Percentiles rank a stretch among this genome's conserved stretches.
These are phyloP conservation scores for Nycticebus coucang DNA, from an alignment of 2,113 vertebrate genomes.

Conservation along the genomic window DNA sequence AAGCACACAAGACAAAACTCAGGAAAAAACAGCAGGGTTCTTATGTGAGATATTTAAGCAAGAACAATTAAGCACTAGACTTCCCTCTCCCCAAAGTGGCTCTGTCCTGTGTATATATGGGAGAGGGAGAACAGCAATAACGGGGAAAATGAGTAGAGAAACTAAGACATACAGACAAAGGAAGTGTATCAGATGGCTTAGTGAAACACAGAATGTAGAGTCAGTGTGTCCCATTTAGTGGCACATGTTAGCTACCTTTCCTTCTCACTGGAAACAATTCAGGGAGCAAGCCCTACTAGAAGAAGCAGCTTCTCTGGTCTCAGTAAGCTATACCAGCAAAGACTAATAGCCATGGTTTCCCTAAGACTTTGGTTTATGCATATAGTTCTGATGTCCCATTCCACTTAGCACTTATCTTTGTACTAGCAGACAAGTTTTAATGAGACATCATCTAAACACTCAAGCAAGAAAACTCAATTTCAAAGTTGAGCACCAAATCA, in stretches of 20 bases:
- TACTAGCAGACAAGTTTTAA: background rate
- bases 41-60: background rate
- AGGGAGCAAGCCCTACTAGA: background rate
- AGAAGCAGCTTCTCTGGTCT: background rate
- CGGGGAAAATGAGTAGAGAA: background rate
- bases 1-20: background rate
- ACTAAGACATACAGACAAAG: background rate
- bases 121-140: background rate
- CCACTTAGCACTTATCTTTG: background rate
- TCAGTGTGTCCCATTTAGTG: background rate
- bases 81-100: background rate
- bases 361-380: background rate
- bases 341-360: background rate
- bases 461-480: background rate
- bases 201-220: background rate
- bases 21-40: background rate
- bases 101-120: background rate
- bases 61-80: background rate
- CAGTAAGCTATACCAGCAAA: background rate
- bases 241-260: background rate
- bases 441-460: background rate
- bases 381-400: background rate
- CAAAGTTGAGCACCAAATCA: background rate
- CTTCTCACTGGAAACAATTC: background rate
- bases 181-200: background rate